Evolutionary conservation across 2,797 vertebrate species (phyloP), one percentile per base, ranked within the genome.

Genomic region (Triplophysa bombifrons): DNA sequence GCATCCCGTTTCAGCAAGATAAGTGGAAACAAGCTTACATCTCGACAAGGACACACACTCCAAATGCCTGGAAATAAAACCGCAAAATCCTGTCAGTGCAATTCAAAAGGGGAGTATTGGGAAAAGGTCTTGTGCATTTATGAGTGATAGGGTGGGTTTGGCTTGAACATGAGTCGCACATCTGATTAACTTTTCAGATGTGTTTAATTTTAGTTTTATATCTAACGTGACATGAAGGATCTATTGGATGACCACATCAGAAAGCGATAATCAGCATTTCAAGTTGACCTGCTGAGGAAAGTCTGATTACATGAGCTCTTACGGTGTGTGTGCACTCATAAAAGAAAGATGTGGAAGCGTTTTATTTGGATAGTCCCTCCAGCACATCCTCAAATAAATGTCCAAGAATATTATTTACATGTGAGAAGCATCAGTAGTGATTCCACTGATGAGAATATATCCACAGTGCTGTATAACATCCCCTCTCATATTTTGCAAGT

Each of bases 1-100:
- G 71, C 44, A 38, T 60, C 53, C 53, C 53, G 19, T 66, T 19
- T 10, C 8, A 51, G 53, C 44, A n/a, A 19, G 51, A 46, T 76
- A 76, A 76, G 44, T 76, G 74, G 72, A 82, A 77, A 82, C 74
- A 81, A 38, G 58, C 80, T 76, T 25, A 64, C 22, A 65, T 38
- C 71, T 64, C 27, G 7, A 50, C 50, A 72, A 10, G 56, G 69
- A 82, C 68, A 72, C 68, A 72, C 30, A 72, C 74, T 70, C 53
- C 60, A 77, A 22, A 73, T 19, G 27, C 30, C 48, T 20, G 20
- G 22, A 22, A 55, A 61, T 41, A 16, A 71, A 60, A 61, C 72
- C 64, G 5, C 55, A 60, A 51, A 63, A 50, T 76, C 46, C 72
- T 55, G 56, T 22, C 53, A 34, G 65, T 58, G 5, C 22, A 16